phyloP scores from a whole-genome alignment of 2,888 invertebrate genomes.

The Pheosia gnoma region DNA sequence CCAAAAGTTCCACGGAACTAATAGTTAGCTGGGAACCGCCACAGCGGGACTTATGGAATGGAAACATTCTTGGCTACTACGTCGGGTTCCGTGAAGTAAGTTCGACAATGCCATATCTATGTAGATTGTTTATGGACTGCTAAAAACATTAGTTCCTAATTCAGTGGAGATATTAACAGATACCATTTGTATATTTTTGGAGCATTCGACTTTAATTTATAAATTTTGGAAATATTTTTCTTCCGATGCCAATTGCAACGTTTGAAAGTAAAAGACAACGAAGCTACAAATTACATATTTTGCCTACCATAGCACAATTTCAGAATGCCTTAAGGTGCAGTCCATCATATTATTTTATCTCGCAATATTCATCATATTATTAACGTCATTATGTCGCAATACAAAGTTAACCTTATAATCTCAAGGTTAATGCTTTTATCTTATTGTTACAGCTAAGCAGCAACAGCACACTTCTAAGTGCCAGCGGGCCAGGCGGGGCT shows the following conservation, averaged over 20 bases:
- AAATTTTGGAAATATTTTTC: too few relatives aligned
- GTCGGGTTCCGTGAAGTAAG: slow-evolving; percentile 91
- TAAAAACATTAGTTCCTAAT: neutral
- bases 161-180: neutral
- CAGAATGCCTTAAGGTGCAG: neutral
- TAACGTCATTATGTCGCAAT: neutral
- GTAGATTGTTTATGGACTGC: slow-evolving; percentile 1
- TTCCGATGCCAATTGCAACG: too few relatives aligned
- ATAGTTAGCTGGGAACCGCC: slow-evolving; percentile 95
- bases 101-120: slow-evolving; percentile 8
- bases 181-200: neutral
- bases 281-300: too few relatives aligned
- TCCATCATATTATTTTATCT: too few relatives aligned
- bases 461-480: slow-evolving; percentile 73
- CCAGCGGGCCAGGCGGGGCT: slow-evolving; percentile 76
- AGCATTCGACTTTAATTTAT: too few relatives aligned
- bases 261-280: too few relatives aligned
- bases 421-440: neutral
- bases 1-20: slow-evolving; percentile 93
- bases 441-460: slow-evolving; percentile 63
- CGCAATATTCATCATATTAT: too few relatives aligned
- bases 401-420: neutral
- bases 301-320: too few relatives aligned
- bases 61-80: slow-evolving; percentile 93
- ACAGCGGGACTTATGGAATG: slow-evolving; percentile 93